These are phyloP conservation scores for Nerophis lumbriciformis DNA, from an alignment of 2,113 vertebrate species.

Conservation along the genomic window DNA sequence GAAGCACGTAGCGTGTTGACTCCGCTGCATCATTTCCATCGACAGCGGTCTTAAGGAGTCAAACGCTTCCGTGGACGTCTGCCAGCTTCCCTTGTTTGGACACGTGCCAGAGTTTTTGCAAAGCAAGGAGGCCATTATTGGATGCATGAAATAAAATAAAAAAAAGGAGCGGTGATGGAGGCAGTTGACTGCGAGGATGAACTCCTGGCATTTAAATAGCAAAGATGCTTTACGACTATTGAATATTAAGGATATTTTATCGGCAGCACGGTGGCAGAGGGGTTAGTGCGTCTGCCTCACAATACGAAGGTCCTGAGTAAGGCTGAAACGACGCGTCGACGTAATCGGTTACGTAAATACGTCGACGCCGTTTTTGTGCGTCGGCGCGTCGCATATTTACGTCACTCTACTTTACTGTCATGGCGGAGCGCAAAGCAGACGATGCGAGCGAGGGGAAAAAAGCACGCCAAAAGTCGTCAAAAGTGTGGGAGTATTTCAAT, in stretches of 20 bases:
- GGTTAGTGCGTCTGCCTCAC: no score
- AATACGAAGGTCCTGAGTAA: no score
- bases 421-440: no score
- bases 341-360: no score
- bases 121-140: conserved; percentile 40
- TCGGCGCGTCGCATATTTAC: no score
- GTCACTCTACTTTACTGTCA: no score
- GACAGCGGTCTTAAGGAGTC: conserved; percentile 55
- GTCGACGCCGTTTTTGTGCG: no score
- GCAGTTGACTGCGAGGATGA: conserved; percentile 21
- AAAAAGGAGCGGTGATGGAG: background rate
- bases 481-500: no score
- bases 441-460: no score
- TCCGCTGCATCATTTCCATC: conserved; percentile 41
- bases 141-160: conserved; percentile 25
- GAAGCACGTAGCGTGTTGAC: conserved; percentile 9
- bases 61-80: conserved; percentile 48
- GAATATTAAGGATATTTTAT: background rate
- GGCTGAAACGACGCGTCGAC: no score
- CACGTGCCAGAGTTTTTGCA: conserved; percentile 51
- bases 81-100: conserved; percentile 56
- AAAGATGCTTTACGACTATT: conserved; percentile 7
- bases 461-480: no score
- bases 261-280: no score
- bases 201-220: conserved; percentile 16